These are phyloP conservation scores for Lochmaea capreae DNA, from an alignment of 2,888 invertebrate species.

Conservation along the genomic window DNA sequence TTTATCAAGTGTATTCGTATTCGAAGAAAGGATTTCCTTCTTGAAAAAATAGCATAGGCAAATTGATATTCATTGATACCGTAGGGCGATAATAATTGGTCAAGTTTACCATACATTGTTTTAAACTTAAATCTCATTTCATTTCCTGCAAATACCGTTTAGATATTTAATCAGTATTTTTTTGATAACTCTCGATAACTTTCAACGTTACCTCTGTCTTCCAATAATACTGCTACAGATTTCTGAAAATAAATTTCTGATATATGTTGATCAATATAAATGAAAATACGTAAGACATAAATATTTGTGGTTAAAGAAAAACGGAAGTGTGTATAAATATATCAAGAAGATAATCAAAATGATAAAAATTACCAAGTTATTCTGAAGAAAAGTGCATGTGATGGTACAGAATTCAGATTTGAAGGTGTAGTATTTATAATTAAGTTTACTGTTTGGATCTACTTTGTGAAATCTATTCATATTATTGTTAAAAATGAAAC, in stretches of 20 bases:
- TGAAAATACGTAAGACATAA: too few relatives aligned
- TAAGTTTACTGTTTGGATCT: too few relatives aligned
- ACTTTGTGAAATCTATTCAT: too few relatives aligned
- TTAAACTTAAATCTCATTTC: background rate
- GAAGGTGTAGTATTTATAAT: too few relatives aligned
- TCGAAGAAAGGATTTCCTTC: background rate
- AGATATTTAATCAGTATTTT: background rate
- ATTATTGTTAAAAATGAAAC: too few relatives aligned
- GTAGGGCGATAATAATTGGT: background rate
- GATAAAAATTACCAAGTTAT: too few relatives aligned
- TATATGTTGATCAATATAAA: background rate
- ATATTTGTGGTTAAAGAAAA: too few relatives aligned
- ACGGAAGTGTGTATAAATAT: too few relatives aligned
- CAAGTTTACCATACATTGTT: background rate
- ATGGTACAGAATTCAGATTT: too few relatives aligned
- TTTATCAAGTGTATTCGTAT: too few relatives aligned
- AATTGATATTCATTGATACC: background rate
- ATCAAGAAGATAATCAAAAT: too few relatives aligned
- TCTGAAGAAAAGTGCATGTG: too few relatives aligned
- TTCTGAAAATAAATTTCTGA: background rate
- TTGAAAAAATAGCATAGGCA: background rate
- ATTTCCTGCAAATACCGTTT: background rate
- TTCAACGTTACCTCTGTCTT: background rate
- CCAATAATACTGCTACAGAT: background rate
- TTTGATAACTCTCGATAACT: background rate